Base-by-base conservation (phyloP, 2,888 invertebrate species). In the Euzophera pinguis region DNA sequence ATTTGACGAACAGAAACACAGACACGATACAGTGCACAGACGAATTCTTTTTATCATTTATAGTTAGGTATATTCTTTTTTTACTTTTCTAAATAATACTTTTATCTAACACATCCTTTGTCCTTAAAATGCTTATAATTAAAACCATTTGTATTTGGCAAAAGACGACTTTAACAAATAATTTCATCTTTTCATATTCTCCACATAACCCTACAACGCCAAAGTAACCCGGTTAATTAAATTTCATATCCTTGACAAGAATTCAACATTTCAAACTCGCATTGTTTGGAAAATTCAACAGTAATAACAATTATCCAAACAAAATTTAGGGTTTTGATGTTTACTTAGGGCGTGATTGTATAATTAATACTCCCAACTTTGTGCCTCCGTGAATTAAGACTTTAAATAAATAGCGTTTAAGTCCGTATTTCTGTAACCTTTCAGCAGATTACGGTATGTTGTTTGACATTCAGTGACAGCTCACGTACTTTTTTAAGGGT, bases 341-440 rank as follows among this genome's bases (percentile, higher is more conserved):
- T 84, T 82, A 71, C 71, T 78, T 78, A 78, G 81, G 82, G 63
- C 65, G 67, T 78, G 80, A 82, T 81, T 80, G 77, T 76, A 73
- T 62, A 65, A 69, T 75, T 77, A 75, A 73, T 79, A 68, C 73
- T 66, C 65, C n/a, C 59, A 58, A 65, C 52, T 59, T 50, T 39
- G 55, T 52, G 54, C 55, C 52, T 57, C 50, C 53, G 50, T 56
- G 45, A 62, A 67, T 71, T 73, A 63, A 63, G 13, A 57, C 70
- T 64, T 57, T 71, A 69, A 63, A 50, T 7, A 47, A 49, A 55
- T 65, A 50, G 51, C 2, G 13, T 53, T 60, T 67, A 53, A 64
- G 60, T 43, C 54, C 45, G 59, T 58, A 69, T 66, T 43, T 17
- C 39, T 39, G 60, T 51, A 55, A 57, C 39, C 47, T 45, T 14